Evolutionary conservation across 2,113 vertebrate genomes (phyloP), one percentile per base, ranked within the genome.

Genomic region (Macquaria ambigua): DNA sequence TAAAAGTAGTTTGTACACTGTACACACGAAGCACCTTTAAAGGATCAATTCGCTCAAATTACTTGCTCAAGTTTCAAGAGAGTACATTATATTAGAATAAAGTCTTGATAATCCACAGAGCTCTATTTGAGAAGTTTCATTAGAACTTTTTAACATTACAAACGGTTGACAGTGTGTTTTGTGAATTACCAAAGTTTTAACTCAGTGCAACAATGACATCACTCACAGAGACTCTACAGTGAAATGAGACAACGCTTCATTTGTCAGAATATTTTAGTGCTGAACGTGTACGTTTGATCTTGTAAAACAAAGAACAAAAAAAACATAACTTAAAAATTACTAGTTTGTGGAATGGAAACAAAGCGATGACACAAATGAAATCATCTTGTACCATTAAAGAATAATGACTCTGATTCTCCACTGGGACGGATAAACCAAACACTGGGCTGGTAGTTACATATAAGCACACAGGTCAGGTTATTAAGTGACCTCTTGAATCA

Each of bases 251-350:
- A 14, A 62, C 69, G 11, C 28, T 18, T 14, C 2, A 31, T 41
- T 70, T n/a, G 28, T 71, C 34, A 46, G 52, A 79, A 70, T 28
- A 41, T 53, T 86, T 89, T 86, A 80, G 37, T 82, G 31, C 18
- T 43, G 21, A 43, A 69, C 25, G 11, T 56, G 55, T 31, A 62
- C 21, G 52, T 72, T 62, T 76, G 55, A 83, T 77, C 28, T 52
- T 67, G 28, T 41, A 70, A 79, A 73, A 90, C 28, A 50, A 79
- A 37, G 2, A 66, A 66, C 4, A 34, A 50, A 21, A 10, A 66
- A 2, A 69, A 80, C 23, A 37, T 4, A 82, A 76, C 25, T 77
- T 83, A 77, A 87, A 89, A 88, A 77, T 34, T 1, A 69, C 15
- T 16, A 39, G 28, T 20, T 34, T 62, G 56, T 37, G 50, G 77